Evolutionary conservation across 2,888 invertebrate genomes (phyloP).

Genomic region (Dynastes hyllus): DNA sequence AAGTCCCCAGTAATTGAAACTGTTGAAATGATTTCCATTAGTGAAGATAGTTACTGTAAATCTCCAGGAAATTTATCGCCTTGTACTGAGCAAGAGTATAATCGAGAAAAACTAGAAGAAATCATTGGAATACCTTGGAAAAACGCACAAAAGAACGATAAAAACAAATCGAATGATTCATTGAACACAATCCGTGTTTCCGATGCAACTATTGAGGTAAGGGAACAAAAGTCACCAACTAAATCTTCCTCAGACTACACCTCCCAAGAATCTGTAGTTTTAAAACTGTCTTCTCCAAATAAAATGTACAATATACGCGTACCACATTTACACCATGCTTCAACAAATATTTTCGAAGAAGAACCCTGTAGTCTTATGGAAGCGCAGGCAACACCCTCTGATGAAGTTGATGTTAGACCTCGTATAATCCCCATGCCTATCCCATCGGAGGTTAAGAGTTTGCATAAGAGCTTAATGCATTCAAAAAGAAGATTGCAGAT

Average conservation of each 20-base stretch:
- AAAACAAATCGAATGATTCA: slow-evolving; percentile 11
- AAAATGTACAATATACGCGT: slow-evolving; percentile 21
- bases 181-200: background rate
- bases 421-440: background rate
- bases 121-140: slow-evolving; percentile 30
- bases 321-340: background rate
- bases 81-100: slow-evolving; percentile 26
- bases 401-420: background rate
- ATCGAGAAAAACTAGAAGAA: slow-evolving; percentile 32
- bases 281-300: background rate
- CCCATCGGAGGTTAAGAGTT: slow-evolving; percentile 40
- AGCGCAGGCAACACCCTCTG: background rate
- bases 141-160: slow-evolving; percentile 8
- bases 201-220: background rate
- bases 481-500: slow-evolving; percentile 20
- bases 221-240: background rate
- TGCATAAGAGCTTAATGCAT: slow-evolving; percentile 46
- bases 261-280: background rate
- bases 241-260: background rate
- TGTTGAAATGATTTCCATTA: background rate
- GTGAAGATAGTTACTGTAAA: slow-evolving; percentile 21
- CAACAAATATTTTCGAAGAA: slow-evolving; percentile 29
- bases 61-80: background rate
- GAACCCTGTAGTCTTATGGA: slow-evolving; percentile 23
- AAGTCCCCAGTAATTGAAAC: slow-evolving; percentile 10